phyloP scores from a whole-genome alignment of 2,797 vertebrate genomes.

The Sarcophilus harrisii region DNA sequence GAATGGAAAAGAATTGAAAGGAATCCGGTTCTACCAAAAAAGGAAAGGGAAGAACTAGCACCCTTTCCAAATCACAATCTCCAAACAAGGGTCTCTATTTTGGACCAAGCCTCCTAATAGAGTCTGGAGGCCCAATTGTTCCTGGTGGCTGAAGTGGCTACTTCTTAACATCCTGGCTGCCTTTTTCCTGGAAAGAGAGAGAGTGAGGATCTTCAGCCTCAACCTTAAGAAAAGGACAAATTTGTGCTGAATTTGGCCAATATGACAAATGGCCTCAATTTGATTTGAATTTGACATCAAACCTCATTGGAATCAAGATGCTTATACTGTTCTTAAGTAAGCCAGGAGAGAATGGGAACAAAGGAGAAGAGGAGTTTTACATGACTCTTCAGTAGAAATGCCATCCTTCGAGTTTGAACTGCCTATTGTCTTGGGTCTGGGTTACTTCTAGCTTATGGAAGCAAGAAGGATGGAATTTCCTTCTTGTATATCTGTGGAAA shows the following conservation, averaged over 20 bases:
- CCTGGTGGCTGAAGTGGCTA: neutral
- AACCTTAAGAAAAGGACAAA: neutral
- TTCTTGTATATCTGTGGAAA: neutral
- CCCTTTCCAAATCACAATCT: neutral
- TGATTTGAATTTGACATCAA: neutral
- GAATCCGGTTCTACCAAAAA: neutral
- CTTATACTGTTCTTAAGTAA: neutral
- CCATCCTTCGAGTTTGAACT: neutral
- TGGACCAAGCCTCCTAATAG: neutral
- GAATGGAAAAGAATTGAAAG: neutral
- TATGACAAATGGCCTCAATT: neutral
- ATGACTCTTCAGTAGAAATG: neutral
- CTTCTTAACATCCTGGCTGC: neutral
- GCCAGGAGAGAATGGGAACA: neutral
- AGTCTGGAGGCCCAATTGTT: neutral
- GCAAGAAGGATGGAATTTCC: neutral
- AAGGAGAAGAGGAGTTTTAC: neutral
- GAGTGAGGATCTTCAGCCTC: neutral
- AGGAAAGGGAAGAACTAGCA: neutral
- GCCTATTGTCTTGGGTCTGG: neutral
- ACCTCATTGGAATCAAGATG: neutral
- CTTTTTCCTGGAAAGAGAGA: neutral
- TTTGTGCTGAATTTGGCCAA: neutral
- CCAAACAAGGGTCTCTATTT: neutral
- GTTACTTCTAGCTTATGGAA: neutral